phyloP scores from a whole-genome alignment of 1,140 invertebrate species.

The Bombus balteatus region DNA sequence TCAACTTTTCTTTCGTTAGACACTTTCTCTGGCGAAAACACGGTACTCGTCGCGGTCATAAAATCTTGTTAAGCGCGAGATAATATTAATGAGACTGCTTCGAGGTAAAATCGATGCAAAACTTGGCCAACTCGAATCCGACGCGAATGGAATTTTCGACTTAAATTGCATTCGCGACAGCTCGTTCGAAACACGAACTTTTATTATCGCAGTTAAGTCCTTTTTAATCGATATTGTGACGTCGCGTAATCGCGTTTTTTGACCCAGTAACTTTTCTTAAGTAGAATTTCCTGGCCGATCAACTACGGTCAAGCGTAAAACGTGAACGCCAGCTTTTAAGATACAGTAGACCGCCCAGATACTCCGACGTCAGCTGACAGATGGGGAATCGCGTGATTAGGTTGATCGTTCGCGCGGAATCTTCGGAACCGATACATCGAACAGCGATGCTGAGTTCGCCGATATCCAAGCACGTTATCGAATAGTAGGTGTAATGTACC shows the following conservation, averaged over 20 bases:
- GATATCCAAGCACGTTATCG: neutral
- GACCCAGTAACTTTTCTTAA: neutral
- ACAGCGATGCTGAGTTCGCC: neutral
- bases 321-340: too few species aligned
- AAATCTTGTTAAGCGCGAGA: slow-evolving; percentile 59
- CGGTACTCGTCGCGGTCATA: slow-evolving; percentile 42
- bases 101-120: slow-evolving; percentile 42
- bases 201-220: slow-evolving; percentile 19
- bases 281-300: slow-evolving; percentile 1
- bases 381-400: slow-evolving; percentile 2
- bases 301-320: too few species aligned
- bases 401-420: slow-evolving; percentile 12
- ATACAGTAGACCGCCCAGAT: too few species aligned
- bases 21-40: slow-evolving; percentile 22
- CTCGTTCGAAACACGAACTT: neutral
- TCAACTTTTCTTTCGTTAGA: slow-evolving; percentile 16
- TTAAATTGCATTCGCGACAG: slow-evolving; percentile 19
- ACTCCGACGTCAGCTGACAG: neutral
- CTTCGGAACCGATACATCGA: neutral
- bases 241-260: neutral
- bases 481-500: neutral
- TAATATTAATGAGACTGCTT: slow-evolving; percentile 59
- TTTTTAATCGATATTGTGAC: slow-evolving; percentile 24
- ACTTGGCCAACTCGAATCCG: slow-evolving; percentile 29
- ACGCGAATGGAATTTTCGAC: slow-evolving; percentile 37